Evolutionary conservation across 2,113 vertebrate genomes (phyloP), one percentile per base, ranked within the genome.

Genomic region (Pangasianodon hypophthalmus): DNA sequence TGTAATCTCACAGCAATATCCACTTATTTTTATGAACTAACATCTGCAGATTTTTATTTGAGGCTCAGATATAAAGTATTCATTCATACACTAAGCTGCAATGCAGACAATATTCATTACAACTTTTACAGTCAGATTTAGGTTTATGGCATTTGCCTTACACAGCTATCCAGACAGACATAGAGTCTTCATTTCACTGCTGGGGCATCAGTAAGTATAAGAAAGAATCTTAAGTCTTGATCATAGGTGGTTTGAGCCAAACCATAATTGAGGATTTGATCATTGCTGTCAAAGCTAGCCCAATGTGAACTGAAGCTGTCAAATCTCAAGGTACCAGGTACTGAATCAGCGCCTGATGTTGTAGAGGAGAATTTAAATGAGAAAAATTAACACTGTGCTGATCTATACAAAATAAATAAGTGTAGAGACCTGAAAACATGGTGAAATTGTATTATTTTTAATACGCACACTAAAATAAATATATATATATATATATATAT

Each of bases 41-140:
- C 24, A 46, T 71, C 62, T 67, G 48, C n/a, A 69, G 58, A 52
- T 52, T 52, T 88, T 88, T 67, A 77, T 69, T 71, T 18, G 41
- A 44, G 54, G 26, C 37, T 58, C 44, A 21, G 13, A 56, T 58
- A 41, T 41, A 26, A 83, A 56, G 9, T 44, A 29, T 9, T 52
- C 69, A 52, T 64, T 50, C 37, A 56, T 60, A 80, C 32, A 8
- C 11, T 83, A 6, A 67, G 50, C n/a, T 69, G 6, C 32, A 44
- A 77, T 58, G 48, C 73, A 64, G 26, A n/a, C 26, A 14, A 80
- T 52, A n/a, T 54, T 52, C 13, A 46, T 26, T 48, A 26, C 10
- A 48, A 26, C 8, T n/a, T 50, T 80, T 80, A 48, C 44, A 82
- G n/a, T 1, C 50, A 82, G 18, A 37, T 32, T 82, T 6, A 37